These are phyloP conservation scores for Syrrhaptes paradoxus DNA, from an alignment of 2,113 vertebrate genomes.

Conservation along the genomic window DNA sequence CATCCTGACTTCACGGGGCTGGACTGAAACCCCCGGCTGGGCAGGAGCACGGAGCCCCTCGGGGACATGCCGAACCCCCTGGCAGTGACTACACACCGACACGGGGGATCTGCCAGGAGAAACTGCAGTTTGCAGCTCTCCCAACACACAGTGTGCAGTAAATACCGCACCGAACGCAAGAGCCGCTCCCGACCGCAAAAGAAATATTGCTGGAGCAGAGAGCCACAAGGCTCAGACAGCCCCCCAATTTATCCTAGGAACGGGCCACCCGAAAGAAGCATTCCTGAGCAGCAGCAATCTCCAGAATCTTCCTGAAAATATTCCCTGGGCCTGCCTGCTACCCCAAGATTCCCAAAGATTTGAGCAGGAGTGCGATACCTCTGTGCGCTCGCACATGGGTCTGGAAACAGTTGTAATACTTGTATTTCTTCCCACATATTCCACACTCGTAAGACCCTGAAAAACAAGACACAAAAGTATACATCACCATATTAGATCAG, in stretches of 20 bases:
- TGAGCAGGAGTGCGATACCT: slow-evolving; percentile 78
- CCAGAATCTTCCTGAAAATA: not conserved
- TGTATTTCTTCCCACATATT: slow-evolving; percentile 98
- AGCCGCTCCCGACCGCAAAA: not conserved
- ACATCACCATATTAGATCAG: not conserved
- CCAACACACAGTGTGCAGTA: not conserved
- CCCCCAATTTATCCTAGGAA: not conserved
- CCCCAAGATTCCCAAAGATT: not conserved
- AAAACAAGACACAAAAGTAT: slow-evolving; percentile 57
- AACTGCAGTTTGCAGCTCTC: not conserved
- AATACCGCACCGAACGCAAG: accelerated
- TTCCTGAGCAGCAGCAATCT: not conserved
- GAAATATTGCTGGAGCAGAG: not conserved
- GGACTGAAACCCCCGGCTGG: not conserved
- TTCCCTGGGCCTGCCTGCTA: not conserved
- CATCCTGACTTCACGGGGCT: not conserved
- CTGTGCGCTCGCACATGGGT: slow-evolving; percentile 95
- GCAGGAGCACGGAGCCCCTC: accelerated
- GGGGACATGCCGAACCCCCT: not conserved
- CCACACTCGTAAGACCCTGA: slow-evolving; percentile 95
- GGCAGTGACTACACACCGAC: not conserved
- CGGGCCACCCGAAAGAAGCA: not conserved
- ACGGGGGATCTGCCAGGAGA: not conserved
- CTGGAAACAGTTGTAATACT: slow-evolving; percentile 99
- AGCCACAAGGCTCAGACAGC: not conserved